A percentile compares a stretch with the other conserved stretches of the same genome.
Evolutionary conservation across 2,888 invertebrate genomes (phyloP).

Genomic region (Plutella xylostella): DNA sequence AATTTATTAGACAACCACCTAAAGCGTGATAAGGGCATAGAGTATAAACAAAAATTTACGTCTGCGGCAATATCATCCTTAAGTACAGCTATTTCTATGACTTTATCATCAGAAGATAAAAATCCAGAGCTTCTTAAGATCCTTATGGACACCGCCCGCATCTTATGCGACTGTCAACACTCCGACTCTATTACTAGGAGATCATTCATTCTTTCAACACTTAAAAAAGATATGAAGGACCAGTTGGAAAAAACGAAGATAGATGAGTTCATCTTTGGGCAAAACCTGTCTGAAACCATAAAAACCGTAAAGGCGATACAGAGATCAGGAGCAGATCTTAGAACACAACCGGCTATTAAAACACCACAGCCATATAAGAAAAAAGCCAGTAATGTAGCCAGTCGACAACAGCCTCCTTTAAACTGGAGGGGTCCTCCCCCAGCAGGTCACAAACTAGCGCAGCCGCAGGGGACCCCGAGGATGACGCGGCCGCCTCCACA

Average conservation of each 20-base stretch:
- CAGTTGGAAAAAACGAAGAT: slow-evolving; percentile 12
- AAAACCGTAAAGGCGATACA: slow-evolving; percentile 17
- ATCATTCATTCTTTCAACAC: slow-evolving; percentile 10
- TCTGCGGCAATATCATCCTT: slow-evolving; percentile 16
- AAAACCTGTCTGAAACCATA: slow-evolving; percentile 15
- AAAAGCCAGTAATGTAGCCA: not conserved
- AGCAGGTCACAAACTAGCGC: no score
- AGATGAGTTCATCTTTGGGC: slow-evolving; percentile 16
- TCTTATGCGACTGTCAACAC: slow-evolving; percentile 16
- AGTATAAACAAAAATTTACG: slow-evolving; percentile 19
- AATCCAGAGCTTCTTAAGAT: slow-evolving; percentile 4
- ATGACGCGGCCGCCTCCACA: slow-evolving; percentile 4
- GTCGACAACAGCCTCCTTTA: slow-evolving; percentile 6
- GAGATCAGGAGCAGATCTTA: slow-evolving; percentile 12
- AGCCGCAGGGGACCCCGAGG: slow-evolving; percentile 7
- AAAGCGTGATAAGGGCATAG: slow-evolving; percentile 20
- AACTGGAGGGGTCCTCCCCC: slow-evolving; percentile 12
- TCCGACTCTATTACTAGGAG: slow-evolving; percentile 13
- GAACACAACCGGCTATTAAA: no score
- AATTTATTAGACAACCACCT: slow-evolving; percentile 14
- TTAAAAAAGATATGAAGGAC: slow-evolving; percentile 20
- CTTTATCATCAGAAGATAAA: slow-evolving; percentile 3
- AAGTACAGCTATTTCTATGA: slow-evolving; percentile 12
- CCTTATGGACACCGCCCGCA: slow-evolving; percentile 15
- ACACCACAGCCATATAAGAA: not conserved